phyloP scores from a whole-genome alignment of 2,797 vertebrate genomes.

The Harpagifer antarcticus region DNA sequence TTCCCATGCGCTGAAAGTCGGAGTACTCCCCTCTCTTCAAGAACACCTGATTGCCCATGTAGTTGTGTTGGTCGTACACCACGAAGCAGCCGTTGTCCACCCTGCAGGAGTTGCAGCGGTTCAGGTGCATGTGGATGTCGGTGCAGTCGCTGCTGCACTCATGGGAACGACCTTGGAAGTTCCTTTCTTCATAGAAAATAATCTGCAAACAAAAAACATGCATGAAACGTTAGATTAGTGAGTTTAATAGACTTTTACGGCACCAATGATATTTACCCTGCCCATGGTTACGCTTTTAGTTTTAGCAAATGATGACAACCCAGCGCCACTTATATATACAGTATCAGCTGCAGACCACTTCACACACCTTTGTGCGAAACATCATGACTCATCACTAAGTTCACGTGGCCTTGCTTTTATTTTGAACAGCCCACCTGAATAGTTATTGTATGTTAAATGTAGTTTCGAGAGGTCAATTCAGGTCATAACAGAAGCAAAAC shows the following conservation, averaged over 20 bases:
- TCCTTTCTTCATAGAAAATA: constrained; percentile 80
- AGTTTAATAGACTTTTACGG: background rate
- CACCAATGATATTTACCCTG: constrained; percentile 60
- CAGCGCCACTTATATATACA: constrained; percentile 65
- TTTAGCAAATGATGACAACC: constrained; percentile 28
- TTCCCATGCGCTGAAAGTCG: constrained; percentile 75
- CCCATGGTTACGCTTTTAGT: constrained; percentile 66
- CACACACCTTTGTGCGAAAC: constrained; percentile 69
- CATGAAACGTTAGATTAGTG: background rate
- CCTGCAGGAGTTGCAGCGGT: constrained; percentile 79
- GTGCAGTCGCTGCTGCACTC: constrained; percentile 78
- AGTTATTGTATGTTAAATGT: constrained; percentile 55
- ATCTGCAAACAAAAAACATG: constrained; percentile 57
- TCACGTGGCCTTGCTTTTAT: constrained; percentile 61
- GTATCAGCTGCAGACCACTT: constrained; percentile 46
- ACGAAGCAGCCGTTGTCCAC: constrained; percentile 80
- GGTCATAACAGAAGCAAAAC: constrained; percentile 23
- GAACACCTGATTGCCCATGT: constrained; percentile 80
- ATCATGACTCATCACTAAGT: constrained; percentile 73
- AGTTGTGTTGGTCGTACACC: constrained; percentile 79
- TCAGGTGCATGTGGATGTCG: constrained; percentile 78
- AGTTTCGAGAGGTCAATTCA: constrained; percentile 33
- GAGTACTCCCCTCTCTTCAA: constrained; percentile 80
- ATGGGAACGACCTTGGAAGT: constrained; percentile 80
- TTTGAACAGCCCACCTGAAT: constrained; percentile 51